Percentiles rank a stretch among this genome's conserved stretches.
Conservation (phyloP, 2,888 invertebrate species). For the Pinctada fucata region DNA sequence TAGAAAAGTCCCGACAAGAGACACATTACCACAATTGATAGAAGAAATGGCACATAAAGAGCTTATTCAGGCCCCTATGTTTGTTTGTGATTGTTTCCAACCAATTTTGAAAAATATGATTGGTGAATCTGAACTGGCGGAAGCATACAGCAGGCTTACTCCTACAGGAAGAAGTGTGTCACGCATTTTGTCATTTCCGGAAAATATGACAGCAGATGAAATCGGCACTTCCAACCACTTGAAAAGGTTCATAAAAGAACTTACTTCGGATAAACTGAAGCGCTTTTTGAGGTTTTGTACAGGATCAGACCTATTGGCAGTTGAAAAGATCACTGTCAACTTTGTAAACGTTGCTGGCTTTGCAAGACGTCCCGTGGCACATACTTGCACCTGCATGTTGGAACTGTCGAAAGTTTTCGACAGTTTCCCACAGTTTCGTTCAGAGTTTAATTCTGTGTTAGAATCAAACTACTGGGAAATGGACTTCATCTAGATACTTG, state of each 20-base stretch:
- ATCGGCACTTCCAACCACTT: conserved; percentile 29
- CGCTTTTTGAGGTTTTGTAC: conserved; percentile 40
- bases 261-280: conserved; percentile 12
- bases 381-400: conserved; percentile 36
- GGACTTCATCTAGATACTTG: conserved; percentile 30
- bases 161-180: conserved; percentile 24
- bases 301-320: conserved; percentile 36
- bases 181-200: conserved; percentile 36
- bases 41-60: conserved; percentile 40
- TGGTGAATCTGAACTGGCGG: conserved; percentile 10
- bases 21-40: conserved; percentile 28
- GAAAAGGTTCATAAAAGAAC: conserved; percentile 34
- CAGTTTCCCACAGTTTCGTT: conserved; percentile 28
- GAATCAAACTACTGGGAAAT: conserved; percentile 38
- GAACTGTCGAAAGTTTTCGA: conserved; percentile 29
- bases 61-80: conserved; percentile 39
- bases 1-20: conserved; percentile 26
- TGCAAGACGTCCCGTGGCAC: conserved; percentile 36
- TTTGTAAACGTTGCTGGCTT: conserved; percentile 28
- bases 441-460: conserved; percentile 26
- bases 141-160: conserved; percentile 21
- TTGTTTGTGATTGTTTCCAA: conserved; percentile 30
- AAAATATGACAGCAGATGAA: conserved; percentile 34
- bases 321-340: conserved; percentile 19
- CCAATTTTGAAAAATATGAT: conserved; percentile 23